phyloP scores from a whole-genome alignment of 2,113 vertebrate genomes.

The Peromyscus leucopus region DNA sequence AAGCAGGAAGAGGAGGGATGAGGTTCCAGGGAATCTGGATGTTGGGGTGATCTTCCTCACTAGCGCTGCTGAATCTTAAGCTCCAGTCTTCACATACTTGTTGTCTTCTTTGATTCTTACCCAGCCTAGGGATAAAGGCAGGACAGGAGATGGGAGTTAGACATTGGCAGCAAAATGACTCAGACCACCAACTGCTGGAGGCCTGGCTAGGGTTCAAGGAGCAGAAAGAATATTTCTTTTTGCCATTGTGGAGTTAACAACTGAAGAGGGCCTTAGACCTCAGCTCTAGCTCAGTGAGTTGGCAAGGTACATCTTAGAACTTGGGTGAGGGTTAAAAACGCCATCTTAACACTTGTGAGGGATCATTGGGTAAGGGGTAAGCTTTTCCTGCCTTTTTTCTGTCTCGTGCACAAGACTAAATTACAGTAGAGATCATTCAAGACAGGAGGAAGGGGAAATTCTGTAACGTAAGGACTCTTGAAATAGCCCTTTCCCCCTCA shows the following conservation, averaged over 20 bases:
- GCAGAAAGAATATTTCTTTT: background rate
- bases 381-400: background rate
- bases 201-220: background rate
- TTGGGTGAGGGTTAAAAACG: background rate
- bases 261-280: background rate
- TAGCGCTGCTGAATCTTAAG: background rate
- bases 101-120: background rate
- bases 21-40: background rate
- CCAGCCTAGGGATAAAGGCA: background rate
- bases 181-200: background rate
- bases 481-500: background rate
- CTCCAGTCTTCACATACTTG: background rate
- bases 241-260: background rate
- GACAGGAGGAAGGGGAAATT: slow-evolving; percentile 26
- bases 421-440: background rate
- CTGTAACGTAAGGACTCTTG: background rate
- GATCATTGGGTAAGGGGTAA: background rate
- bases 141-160: background rate
- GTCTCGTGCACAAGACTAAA: background rate
- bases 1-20: background rate
- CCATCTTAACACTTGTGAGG: background rate
- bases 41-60: background rate
- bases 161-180: slow-evolving; percentile 7
- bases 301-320: slow-evolving; percentile 12
- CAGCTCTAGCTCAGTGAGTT: background rate